These are phyloP conservation scores for Columba janthina DNA, from an alignment of 2,113 vertebrate genomes.

Conservation along the genomic window DNA sequence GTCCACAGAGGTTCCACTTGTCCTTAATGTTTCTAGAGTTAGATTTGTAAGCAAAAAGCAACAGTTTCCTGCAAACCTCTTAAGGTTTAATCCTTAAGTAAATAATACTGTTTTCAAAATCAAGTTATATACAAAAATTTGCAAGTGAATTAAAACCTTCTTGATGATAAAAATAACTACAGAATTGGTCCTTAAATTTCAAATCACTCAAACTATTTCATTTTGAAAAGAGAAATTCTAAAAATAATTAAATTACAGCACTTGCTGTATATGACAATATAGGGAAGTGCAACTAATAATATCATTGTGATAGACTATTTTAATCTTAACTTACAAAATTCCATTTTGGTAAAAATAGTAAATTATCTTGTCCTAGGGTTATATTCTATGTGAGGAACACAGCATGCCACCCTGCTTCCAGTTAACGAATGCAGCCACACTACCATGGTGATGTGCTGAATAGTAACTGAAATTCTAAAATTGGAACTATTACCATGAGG, in stretches of 20 bases:
- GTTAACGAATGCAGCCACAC: background rate
- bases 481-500: background rate
- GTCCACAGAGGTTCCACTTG: background rate
- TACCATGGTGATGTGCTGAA: background rate
- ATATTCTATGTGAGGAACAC: background rate
- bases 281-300: background rate
- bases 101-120: background rate
- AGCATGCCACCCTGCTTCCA: background rate
- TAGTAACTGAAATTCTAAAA: background rate
- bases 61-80: background rate
- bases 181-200: background rate
- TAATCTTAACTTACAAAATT: background rate
- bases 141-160: background rate
- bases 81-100: background rate
- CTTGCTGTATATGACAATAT: background rate
- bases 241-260: background rate
- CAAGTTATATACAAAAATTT: background rate
- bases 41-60: background rate
- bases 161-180: background rate
- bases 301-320: background rate
- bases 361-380: background rate
- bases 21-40: background rate
- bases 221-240: background rate
- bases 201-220: background rate
- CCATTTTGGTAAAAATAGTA: background rate